Conservation (phyloP, 2,113 vertebrate genomes). For the Ariopsis seemanni region DNA sequence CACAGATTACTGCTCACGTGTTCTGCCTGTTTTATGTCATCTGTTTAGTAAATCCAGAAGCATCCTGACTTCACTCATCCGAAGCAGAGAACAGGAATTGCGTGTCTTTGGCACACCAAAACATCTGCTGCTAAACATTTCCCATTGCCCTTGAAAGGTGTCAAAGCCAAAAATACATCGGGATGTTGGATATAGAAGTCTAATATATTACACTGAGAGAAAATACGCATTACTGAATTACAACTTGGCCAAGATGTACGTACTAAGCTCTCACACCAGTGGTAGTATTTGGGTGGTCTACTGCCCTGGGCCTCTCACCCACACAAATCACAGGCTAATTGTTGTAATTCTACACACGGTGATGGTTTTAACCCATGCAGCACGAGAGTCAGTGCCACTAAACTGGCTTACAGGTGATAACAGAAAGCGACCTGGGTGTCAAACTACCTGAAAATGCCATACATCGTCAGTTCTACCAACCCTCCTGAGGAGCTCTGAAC, state of each 20-base stretch:
- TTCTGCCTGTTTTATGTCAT: constrained; percentile 30
- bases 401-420: constrained; percentile 41
- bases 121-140: background rate
- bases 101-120: background rate
- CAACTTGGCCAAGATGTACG: constrained; percentile 25
- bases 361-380: constrained; percentile 66
- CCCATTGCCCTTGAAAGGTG: background rate
- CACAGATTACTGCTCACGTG: constrained; percentile 10
- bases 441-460: constrained; percentile 64
- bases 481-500: constrained; percentile 36
- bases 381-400: constrained; percentile 42
- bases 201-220: constrained; percentile 5
- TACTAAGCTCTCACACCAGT: constrained; percentile 29
- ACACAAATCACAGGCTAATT: constrained; percentile 69
- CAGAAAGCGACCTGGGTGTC: constrained; percentile 63
- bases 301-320: constrained; percentile 42
- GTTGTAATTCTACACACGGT: constrained; percentile 64
- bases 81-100: background rate
- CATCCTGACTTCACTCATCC: constrained; percentile 5
- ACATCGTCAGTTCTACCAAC: constrained; percentile 44
- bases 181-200: background rate
- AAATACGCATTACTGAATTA: background rate
- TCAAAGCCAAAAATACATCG: background rate
- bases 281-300: constrained; percentile 52
- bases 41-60: constrained; percentile 15